Evolutionary conservation across 2,113 vertebrate genomes (phyloP).

Genomic region (Osmerus mordax): DNA sequence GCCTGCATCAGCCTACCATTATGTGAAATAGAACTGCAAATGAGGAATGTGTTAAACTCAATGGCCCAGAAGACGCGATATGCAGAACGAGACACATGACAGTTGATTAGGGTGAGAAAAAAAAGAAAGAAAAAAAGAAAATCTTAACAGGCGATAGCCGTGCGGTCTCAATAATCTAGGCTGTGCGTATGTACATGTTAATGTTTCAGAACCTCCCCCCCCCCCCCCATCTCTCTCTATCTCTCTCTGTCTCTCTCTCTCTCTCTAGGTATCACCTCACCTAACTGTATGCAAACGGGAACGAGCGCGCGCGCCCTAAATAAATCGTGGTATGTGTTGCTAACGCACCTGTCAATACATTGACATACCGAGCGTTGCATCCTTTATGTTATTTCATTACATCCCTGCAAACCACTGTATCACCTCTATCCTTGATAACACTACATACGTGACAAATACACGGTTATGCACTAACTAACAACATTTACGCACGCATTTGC

Average conservation of each 20-base stretch:
- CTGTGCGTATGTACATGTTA: background rate
- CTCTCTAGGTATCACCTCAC: conserved; percentile 38
- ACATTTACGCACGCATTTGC: conserved; percentile 24
- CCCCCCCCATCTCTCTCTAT: conserved; percentile 1
- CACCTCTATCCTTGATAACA: conserved; percentile 46
- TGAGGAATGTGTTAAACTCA: no score
- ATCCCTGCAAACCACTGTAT: conserved; percentile 18
- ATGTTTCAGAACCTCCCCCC: no score
- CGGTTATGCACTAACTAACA: conserved; percentile 23
- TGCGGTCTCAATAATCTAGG: background rate
- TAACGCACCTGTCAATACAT: conserved; percentile 65
- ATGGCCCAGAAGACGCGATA: no score
- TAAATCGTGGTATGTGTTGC: conserved; percentile 45
- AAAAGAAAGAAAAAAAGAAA: background rate
- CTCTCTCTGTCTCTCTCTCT: conserved; percentile 17
- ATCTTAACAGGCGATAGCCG: background rate
- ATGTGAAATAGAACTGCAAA: no score
- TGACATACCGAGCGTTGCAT: conserved; percentile 40
- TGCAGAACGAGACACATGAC: background rate
- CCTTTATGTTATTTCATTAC: conserved; percentile 38
- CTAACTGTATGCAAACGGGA: conserved; percentile 53
- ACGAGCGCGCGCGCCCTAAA: conserved; percentile 55
- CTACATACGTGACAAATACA: conserved; percentile 33
- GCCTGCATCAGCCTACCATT: no score
- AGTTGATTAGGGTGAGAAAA: background rate